Evolutionary conservation across 2,113 vertebrate genomes (phyloP).

Genomic region (Sturnus vulgaris): DNA sequence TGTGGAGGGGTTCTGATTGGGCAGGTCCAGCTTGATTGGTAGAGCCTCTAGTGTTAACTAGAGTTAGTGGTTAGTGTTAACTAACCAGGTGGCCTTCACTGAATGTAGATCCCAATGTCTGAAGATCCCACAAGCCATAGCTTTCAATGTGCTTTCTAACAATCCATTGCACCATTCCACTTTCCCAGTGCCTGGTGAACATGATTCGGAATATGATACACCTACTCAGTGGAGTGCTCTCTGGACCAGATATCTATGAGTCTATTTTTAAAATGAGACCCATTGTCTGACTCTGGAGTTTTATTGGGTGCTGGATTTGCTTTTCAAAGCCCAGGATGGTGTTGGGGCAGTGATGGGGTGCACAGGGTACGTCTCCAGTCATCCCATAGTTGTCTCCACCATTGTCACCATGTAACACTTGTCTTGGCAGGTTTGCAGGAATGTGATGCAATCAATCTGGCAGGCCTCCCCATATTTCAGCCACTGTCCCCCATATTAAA

Average conservation of each 20-base stretch:
- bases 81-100: background rate
- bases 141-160: background rate
- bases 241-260: background rate
- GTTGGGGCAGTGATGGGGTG: fast-evolving
- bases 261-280: background rate
- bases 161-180: background rate
- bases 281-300: fast-evolving
- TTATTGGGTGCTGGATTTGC: background rate
- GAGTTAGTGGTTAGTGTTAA: background rate
- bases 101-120: background rate
- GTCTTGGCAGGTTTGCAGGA: background rate
- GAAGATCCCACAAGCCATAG: background rate
- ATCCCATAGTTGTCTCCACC: background rate
- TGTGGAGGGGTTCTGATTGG: fast-evolving
- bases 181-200: background rate
- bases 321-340: background rate
- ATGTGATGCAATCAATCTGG: background rate
- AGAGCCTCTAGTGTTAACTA: background rate
- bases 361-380: fast-evolving
- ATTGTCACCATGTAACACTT: fast-evolving
- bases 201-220: background rate
- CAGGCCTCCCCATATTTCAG: background rate
- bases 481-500: background rate
- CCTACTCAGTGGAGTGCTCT: background rate
- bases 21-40: background rate